Evolutionary conservation across 2,113 vertebrate genomes (phyloP).

Genomic region (Balaenoptera acutorostrata): DNA sequence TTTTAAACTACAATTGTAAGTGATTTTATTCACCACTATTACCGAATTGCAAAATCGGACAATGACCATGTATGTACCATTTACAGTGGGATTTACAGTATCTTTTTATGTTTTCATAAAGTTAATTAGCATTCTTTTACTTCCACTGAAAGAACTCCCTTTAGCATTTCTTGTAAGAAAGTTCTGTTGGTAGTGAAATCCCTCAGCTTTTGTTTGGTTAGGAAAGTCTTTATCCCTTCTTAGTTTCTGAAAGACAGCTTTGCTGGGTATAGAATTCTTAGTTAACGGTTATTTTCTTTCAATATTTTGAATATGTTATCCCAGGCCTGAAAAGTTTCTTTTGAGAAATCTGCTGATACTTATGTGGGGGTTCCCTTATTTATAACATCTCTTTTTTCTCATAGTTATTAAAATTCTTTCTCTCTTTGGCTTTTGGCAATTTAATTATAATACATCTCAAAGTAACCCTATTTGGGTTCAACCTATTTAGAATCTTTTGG

Average conservation of each 20-base stretch:
- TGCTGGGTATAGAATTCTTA: not conserved
- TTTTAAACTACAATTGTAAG: not conserved
- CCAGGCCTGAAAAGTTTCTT: not conserved
- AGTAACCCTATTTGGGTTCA: not conserved
- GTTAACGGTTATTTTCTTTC: not conserved
- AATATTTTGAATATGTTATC: not conserved
- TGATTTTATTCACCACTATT: not conserved
- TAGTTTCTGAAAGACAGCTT: not conserved
- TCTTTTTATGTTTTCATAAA: not conserved
- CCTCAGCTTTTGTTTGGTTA: not conserved
- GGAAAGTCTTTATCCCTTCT: not conserved
- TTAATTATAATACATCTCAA: not conserved
- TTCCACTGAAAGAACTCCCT: not conserved
- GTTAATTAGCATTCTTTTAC: not conserved
- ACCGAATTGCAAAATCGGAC: not conserved
- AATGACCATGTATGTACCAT: not conserved
- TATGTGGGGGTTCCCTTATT: not conserved
- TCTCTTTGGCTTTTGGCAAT: not conserved
- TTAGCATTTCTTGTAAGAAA: not conserved
- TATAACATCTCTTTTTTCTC: not conserved
- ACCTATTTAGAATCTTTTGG: not conserved
- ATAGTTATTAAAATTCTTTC: not conserved
- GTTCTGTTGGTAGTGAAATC: not conserved
- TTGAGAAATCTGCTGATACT: not conserved
- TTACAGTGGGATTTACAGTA: not conserved